Base-by-base conservation (phyloP, 2,113 vertebrate genomes). In the Atherinomorus stipes region DNA sequence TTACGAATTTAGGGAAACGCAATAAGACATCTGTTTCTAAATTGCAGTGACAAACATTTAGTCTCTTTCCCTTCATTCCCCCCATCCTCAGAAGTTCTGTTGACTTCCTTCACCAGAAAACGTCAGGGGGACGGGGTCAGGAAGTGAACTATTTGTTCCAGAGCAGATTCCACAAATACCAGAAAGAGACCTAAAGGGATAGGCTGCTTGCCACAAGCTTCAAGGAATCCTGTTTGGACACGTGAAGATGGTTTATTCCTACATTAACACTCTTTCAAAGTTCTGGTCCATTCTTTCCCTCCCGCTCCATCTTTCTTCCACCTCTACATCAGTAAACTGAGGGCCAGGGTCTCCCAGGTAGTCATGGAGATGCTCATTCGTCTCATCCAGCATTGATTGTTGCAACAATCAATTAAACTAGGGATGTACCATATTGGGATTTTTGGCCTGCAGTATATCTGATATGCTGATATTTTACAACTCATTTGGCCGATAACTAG, bases 111-210 rank as follows among this genome's bases (percentile, higher is more conserved):
- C 63, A 84, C 45, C 58, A 74, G 25, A 64, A 62, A 81, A 75
- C 75, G 89, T 88, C 80, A 18, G 59, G 82, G 86, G 89, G 83
- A 85, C 38, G 60, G 71, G 61, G 89, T 85, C 92, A 91, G 93
- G 93, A 94, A 93, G 90, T 89, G 88, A 84, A 81, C 88, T 93
- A 90, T 94, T 94, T 92, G 92, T 93, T 93, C 91, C 88, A 91
- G 87, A 87, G 90, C 86, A 93, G 88, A 94, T 95, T 95, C 94
- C 93, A 90, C 84, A 93, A 93, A 95, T 95, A 93, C 93, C 93
- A 93, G 77, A 92, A 87, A 84, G 84, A 74, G 92, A 85, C 84
- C 74, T 87, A 80, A 82, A 84, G 88, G 86, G 87, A 89, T 84
- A 88, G 85, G 84, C 77, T 53, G 63, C 45, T 50, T 81, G 85